Percentiles rank a stretch among this genome's conserved stretches.
These are phyloP conservation scores for Rhea pennata DNA, from an alignment of 2,113 vertebrate species.

Conservation along the genomic window DNA sequence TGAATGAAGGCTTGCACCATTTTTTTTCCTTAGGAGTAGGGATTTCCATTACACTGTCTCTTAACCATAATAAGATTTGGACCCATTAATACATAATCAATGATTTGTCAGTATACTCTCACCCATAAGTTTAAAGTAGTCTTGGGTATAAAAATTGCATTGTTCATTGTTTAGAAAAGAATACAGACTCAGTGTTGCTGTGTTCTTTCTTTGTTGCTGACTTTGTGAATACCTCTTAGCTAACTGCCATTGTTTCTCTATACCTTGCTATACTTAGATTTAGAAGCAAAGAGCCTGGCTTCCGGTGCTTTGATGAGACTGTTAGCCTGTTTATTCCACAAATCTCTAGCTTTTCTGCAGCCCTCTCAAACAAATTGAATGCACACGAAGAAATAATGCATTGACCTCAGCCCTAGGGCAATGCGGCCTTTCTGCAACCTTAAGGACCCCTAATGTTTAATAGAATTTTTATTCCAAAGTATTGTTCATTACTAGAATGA, in stretches of 20 bases:
- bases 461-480: not conserved
- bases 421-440: not conserved
- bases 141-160: not conserved
- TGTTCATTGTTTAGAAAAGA: not conserved
- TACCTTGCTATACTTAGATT: not conserved
- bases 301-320: not conserved
- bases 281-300: not conserved
- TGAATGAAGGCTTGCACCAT: not conserved
- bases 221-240: not conserved
- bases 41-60: not conserved
- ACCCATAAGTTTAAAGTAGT: not conserved
- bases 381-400: not conserved
- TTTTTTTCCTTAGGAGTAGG: not conserved
- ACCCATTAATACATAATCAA: not conserved
- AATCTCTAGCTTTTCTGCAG: not conserved
- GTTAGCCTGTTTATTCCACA: accelerated
- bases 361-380: not conserved
- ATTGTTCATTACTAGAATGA: accelerated
- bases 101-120: not conserved
- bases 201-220: not conserved
- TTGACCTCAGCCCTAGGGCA: not conserved
- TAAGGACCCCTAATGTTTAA: not conserved
- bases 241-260: not conserved
- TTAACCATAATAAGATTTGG: not conserved
- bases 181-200: not conserved